Evolutionary conservation across 2,888 invertebrate species (phyloP), one percentile per base, ranked within the genome.

Genomic region (Augiades crinisus): DNA sequence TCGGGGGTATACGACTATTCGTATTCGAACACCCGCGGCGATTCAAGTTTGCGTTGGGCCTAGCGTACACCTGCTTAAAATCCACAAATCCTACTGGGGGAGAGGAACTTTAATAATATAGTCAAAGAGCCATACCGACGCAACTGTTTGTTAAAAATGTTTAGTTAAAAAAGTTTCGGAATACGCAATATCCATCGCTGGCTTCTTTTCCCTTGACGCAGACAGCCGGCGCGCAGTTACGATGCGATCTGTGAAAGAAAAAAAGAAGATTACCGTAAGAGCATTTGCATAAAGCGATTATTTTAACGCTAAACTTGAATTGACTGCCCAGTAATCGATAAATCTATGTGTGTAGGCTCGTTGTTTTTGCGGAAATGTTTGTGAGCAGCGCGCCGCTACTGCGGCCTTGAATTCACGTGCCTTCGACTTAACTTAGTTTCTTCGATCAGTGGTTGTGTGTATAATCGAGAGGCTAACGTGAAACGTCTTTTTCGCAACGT

Each of bases 31-130:
- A 67, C 61, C 63, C 68, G 63, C 56, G 73, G 57, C 61, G 71
- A 68, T 55, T 64, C 69, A 65, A 63, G 75, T 62, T 70, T 62
- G 74, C 74, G 79, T 58, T 87, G 30, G 36, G 71, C 81, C 82
- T 66, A 60, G 60, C 67, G 74, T 59, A 82, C 78, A 46, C 59
- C 75, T 71, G 68, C 70, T 63, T 68, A 17, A n/a, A 17, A 37
- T 46, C 8, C 19, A 36, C 37, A 50, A 51, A 38, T 16, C 38
- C 41, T 36, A 47, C 21, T 13, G 10, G 12, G 30, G 5, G 3
- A 30, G 30, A 1, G 27, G 27, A n/a, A n/a, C 4, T 27, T 5
- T 10, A 10, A 27, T 27, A 10, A 10, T n/a, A 27, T n/a, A n/a
- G n/a, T 27, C 36, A 31, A 34, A 10, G 16, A 21, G 27, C 45